Conservation (phyloP, 2,888 invertebrate species). For the Heliconius ethilla region DNA sequence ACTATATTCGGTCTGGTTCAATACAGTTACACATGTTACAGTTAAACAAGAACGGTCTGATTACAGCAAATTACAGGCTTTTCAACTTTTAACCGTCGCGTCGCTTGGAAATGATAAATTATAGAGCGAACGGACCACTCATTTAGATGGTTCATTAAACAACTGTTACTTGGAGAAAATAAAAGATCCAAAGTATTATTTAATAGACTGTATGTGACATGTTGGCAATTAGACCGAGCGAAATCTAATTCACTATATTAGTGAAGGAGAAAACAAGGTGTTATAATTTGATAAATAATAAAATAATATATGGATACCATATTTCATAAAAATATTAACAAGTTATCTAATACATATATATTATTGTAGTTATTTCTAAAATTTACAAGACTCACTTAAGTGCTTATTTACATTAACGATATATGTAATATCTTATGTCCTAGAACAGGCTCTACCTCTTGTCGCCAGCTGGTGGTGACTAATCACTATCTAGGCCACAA, state of each 20-base stretch:
- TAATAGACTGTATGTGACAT: conserved; percentile 11
- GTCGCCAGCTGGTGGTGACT: conserved; percentile 28
- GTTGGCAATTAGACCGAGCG: neutral
- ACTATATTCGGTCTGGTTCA: conserved; percentile 43
- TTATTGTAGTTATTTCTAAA: neutral
- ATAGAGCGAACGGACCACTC: conserved; percentile 36
- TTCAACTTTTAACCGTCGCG: conserved; percentile 35
- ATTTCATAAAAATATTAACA: neutral
- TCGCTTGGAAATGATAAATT: conserved; percentile 37
- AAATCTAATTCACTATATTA: neutral
- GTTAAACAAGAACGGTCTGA: conserved; percentile 43
- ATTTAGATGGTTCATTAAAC: conserved; percentile 41
- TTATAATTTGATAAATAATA: neutral
- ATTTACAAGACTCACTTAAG: neutral
- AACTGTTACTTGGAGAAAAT: conserved; percentile 24
- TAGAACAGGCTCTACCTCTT: neutral
- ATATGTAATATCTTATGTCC: neutral
- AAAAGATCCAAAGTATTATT: conserved; percentile 10
- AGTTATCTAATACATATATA: neutral
- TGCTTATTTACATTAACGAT: neutral
- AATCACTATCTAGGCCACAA: conserved; percentile 50
- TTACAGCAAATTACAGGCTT: conserved; percentile 43
- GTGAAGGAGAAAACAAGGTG: neutral
- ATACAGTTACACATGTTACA: conserved; percentile 43
- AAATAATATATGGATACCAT: neutral